Conservation (phyloP, 2,888 invertebrate genomes). For the Griposia aprilina region DNA sequence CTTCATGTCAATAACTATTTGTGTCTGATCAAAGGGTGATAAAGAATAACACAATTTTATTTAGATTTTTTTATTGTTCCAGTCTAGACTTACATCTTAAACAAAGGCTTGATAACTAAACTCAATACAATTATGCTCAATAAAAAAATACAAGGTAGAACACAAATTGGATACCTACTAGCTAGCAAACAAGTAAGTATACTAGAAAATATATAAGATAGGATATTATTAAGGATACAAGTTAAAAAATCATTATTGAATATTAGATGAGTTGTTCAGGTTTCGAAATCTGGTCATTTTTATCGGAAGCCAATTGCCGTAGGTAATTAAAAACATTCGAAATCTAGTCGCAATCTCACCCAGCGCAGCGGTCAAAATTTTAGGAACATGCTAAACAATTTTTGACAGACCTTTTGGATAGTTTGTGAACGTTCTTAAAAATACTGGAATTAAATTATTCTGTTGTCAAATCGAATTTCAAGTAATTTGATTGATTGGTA, state of each 20-base stretch:
- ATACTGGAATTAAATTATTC: background rate
- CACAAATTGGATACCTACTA: background rate
- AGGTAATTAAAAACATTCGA: background rate
- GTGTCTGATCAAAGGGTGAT: background rate
- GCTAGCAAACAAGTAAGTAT: background rate
- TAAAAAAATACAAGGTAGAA: background rate
- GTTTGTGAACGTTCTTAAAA: background rate
- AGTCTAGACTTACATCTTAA: background rate
- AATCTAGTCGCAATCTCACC: background rate
- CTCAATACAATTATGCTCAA: background rate
- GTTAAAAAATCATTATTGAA: background rate
- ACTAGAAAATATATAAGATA: background rate
- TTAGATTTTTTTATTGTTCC: background rate
- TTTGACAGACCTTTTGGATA: background rate
- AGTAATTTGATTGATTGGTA: background rate
- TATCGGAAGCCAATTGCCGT: background rate
- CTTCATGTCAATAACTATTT: background rate
- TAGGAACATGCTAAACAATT: background rate
- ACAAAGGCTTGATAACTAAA: background rate
- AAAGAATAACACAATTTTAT: background rate
- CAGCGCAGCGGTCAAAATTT: background rate
- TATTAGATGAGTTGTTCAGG: background rate
- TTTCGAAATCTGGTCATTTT: background rate
- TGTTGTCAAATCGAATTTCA: background rate
- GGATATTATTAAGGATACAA: background rate